These are phyloP conservation scores for Zaprionus africanus DNA, from an alignment of 1,140 invertebrate species.

Conservation along the genomic window DNA sequence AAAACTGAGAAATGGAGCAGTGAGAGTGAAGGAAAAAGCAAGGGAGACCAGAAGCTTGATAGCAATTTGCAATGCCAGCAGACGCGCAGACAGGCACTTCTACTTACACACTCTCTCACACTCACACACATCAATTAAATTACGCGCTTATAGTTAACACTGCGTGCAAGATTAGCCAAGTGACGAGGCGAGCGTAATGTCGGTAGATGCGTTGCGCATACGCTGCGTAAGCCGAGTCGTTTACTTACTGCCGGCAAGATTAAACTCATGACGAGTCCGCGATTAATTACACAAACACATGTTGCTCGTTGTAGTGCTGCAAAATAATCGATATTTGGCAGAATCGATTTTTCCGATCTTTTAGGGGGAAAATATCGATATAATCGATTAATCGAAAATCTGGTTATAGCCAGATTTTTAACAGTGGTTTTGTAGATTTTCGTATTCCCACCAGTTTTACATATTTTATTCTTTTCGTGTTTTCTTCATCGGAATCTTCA, in stretches of 20 bases:
- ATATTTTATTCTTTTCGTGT: too few relatives aligned
- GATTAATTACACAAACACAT: constrained; percentile 70
- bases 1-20: constrained; percentile 10
- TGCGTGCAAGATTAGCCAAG: constrained; percentile 58
- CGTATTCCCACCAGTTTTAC: too few relatives aligned
- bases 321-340: too few relatives aligned
- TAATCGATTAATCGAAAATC: too few relatives aligned
- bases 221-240: constrained; percentile 30
- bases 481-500: too few relatives aligned
- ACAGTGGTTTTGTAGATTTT: too few relatives aligned
- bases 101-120: background rate
- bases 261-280: constrained; percentile 64
- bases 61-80: background rate
- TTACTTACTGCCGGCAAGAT: constrained; percentile 34
- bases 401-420: too few relatives aligned
- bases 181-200: constrained; percentile 19
- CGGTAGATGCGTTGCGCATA: constrained; percentile 49
- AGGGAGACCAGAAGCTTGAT: background rate
- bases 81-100: background rate
- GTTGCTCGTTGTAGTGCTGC: background rate
- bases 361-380: too few relatives aligned
- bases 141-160: constrained; percentile 55
- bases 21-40: background rate
- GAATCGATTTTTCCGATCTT: too few relatives aligned
- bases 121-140: constrained; percentile 61